These are phyloP conservation scores for Atta colombica DNA, from an alignment of 1,140 invertebrate genomes.

Conservation along the genomic window DNA sequence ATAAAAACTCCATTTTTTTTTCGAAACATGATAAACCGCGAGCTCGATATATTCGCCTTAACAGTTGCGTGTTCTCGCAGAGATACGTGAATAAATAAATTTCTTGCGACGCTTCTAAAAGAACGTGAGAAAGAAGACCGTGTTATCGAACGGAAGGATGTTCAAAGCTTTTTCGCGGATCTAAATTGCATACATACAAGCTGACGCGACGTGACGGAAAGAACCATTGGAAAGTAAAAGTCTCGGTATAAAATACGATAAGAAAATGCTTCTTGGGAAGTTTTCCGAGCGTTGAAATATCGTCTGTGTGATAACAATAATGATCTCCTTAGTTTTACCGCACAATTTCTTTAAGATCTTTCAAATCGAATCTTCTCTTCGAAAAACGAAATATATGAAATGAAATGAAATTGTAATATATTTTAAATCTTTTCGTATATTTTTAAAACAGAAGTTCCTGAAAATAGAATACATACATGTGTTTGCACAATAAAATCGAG, in stretches of 20 bases:
- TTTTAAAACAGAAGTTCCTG: not conserved
- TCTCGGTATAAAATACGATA: conserved; percentile 19
- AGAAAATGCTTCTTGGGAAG: conserved; percentile 26
- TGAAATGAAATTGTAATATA: not conserved
- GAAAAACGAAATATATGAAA: not conserved
- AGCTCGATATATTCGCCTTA: not conserved
- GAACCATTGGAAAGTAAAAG: conserved; percentile 18
- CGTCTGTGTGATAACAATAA: conserved; percentile 19
- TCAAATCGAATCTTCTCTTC: not conserved
- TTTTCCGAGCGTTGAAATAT: not conserved
- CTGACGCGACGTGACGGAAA: not conserved
- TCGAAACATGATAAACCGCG: not conserved
- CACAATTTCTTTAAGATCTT: not conserved
- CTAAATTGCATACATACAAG: conserved; percentile 34
- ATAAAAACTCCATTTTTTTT: not conserved
- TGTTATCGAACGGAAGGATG: conserved; percentile 28
- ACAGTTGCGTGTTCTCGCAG: not conserved
- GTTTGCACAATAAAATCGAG: no score
- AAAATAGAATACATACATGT: not conserved
- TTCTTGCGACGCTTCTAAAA: not conserved
- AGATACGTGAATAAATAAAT: conserved; percentile 60
- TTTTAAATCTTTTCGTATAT: not conserved
- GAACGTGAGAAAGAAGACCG: not conserved
- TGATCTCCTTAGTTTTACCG: not conserved
- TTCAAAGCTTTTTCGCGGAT: conserved; percentile 4